A percentile compares a stretch with the other conserved stretches of the same genome.
phyloP scores from a whole-genome alignment of 2,888 invertebrate species.

The Xestia sexstrigata region DNA sequence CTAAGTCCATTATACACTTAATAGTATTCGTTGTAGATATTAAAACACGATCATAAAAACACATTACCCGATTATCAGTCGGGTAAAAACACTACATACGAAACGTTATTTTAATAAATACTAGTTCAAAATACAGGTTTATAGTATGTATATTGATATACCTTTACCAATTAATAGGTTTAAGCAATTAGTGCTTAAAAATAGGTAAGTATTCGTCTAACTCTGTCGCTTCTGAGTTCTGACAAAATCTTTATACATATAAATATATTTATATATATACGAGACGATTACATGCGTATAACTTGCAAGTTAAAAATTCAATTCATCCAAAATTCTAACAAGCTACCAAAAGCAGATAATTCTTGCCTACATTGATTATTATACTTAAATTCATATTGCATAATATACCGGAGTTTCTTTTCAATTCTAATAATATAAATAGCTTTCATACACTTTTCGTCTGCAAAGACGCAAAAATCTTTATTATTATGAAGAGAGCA shows the following conservation, averaged over 20 bases:
- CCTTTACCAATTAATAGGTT: not conserved
- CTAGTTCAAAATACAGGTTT: conserved; percentile 13
- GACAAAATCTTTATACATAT: conserved; percentile 13
- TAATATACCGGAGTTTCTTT: conserved; percentile 54
- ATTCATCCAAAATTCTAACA: conserved; percentile 8
- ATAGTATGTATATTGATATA: not conserved
- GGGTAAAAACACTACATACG: conserved; percentile 1
- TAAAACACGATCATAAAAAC: conserved; percentile 39
- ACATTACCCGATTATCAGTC: not conserved
- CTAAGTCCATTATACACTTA: conserved; percentile 30
- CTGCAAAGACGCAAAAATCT: conserved; percentile 19
- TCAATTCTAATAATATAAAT: conserved; percentile 28
- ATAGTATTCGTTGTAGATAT: conserved; percentile 55
- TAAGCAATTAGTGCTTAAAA: not conserved
- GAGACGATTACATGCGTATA: not conserved
- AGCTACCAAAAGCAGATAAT: conserved; percentile 17
- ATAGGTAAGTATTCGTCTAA: conserved; percentile 8
- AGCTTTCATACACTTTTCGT: conserved; percentile 4
- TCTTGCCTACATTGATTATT: conserved; percentile 15
- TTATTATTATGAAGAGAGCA: not conserved
- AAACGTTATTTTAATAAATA: not conserved
- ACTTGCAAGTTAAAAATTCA: conserved; percentile 1
- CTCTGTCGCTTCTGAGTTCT: conserved; percentile 6
- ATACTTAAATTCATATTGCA: conserved; percentile 4
- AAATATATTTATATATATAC: not conserved